Percentiles rank a stretch among this genome's conserved stretches.
Conservation (phyloP, 2,113 vertebrate species). For the Cheilinus undulatus region DNA sequence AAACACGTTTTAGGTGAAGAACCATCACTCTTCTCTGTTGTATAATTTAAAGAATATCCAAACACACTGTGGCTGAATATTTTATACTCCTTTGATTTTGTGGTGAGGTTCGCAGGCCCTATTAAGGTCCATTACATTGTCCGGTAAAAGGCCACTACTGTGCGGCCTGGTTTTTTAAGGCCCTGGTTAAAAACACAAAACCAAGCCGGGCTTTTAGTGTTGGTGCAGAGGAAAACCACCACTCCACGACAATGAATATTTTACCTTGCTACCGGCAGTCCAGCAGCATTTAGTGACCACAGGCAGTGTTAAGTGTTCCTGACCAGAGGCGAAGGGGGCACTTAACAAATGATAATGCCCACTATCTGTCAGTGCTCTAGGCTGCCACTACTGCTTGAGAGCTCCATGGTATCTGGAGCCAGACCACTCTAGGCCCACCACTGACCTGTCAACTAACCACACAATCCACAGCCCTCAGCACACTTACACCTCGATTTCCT, state of each 20-base stretch:
- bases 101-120: slow-evolving; percentile 49
- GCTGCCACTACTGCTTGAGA: slow-evolving; percentile 78
- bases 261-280: slow-evolving; percentile 85
- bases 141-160: slow-evolving; percentile 68
- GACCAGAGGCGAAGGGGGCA: slow-evolving; percentile 84
- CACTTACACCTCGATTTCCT: slow-evolving; percentile 70
- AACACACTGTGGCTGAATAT: slow-evolving; percentile 28
- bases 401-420: slow-evolving; percentile 73
- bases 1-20: too few species aligned
- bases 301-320: slow-evolving; percentile 87
- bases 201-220: slow-evolving; percentile 83
- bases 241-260: slow-evolving; percentile 85
- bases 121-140: slow-evolving; percentile 71
- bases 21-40: neutral
- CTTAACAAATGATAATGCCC: slow-evolving; percentile 89
- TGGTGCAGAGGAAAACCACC: slow-evolving; percentile 85
- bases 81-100: slow-evolving; percentile 58
- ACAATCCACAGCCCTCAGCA: slow-evolving; percentile 71
- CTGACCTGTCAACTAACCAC: slow-evolving; percentile 82
- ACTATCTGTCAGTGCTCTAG: slow-evolving; percentile 78
- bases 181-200: slow-evolving; percentile 85
- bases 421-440: slow-evolving; percentile 77
- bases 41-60: slow-evolving; percentile 37
- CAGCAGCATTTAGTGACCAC: slow-evolving; percentile 85
- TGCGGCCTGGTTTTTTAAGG: slow-evolving; percentile 77